A percentile compares a stretch with the other conserved stretches of the same genome.
These are phyloP conservation scores for Melitaea athalia DNA, from an alignment of 2,888 invertebrate species.

Conservation along the genomic window DNA sequence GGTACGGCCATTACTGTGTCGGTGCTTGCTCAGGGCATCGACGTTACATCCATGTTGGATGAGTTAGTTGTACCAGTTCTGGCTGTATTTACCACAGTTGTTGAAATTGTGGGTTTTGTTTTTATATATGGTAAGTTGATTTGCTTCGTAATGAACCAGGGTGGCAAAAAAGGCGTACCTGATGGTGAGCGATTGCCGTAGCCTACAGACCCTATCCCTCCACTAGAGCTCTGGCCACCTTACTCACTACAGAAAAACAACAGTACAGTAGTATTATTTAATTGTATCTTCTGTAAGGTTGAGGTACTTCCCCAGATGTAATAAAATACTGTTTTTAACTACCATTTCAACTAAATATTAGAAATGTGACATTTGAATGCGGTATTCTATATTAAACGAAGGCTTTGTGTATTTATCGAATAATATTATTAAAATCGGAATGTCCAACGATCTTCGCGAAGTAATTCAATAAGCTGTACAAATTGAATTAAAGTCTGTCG, in stretches of 20 bases:
- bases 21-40: slow-evolving; percentile 63
- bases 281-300: no score
- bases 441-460: slow-evolving; percentile 27
- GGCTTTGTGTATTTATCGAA: background rate
- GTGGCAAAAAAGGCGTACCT: no score
- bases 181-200: background rate
- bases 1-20: slow-evolving; percentile 71
- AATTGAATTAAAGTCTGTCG: slow-evolving; percentile 38
- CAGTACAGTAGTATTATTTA: no score
- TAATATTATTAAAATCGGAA: slow-evolving; percentile 13
- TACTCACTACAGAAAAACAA: no score
- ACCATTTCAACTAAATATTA: background rate
- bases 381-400: background rate
- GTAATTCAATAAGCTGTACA: slow-evolving; percentile 35
- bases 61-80: slow-evolving; percentile 66
- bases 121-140: slow-evolving; percentile 69
- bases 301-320: no score
- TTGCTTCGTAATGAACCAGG: background rate
- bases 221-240: no score
- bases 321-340: background rate
- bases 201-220: no score
- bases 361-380: background rate
- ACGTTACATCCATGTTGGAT: slow-evolving; percentile 63
- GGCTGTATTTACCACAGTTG: slow-evolving; percentile 62
- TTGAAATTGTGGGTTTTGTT: slow-evolving; percentile 72